Evolutionary conservation across 2,888 invertebrate genomes (phyloP).

Genomic region (Drosophila limbata): DNA sequence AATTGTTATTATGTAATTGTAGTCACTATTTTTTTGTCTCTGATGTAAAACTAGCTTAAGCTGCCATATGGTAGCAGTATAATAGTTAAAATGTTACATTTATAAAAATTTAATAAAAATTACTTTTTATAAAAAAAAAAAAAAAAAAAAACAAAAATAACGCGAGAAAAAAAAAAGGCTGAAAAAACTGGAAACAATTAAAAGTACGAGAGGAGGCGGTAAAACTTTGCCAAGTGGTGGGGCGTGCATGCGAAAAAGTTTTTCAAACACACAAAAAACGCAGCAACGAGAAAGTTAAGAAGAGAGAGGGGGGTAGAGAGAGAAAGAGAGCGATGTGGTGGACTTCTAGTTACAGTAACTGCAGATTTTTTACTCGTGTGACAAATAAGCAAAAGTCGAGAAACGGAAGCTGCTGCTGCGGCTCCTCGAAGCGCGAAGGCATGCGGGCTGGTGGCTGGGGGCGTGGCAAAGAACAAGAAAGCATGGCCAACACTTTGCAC

Average conservation of each 20-base stretch:
- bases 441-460: conserved; percentile 11
- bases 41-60: conserved; percentile 2
- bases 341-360: conserved; percentile 46
- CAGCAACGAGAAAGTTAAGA: neutral
- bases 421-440: conserved; percentile 12
- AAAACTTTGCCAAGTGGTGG: conserved; percentile 55
- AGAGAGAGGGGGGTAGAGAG: neutral
- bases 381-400: conserved; percentile 75
- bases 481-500: conserved; percentile 67
- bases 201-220: conserved; percentile 51
- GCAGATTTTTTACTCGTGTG: conserved; percentile 57
- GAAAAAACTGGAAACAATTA: conserved; percentile 66
- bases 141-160: conserved; percentile 10
- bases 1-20: neutral
- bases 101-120: neutral
- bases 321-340: neutral
- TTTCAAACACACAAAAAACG: conserved; percentile 52
- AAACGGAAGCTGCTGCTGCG: conserved; percentile 41
- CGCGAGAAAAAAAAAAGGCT: neutral
- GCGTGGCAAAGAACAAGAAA: conserved; percentile 45
- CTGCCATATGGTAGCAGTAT: neutral
- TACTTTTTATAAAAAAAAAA: too few species aligned
- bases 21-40: neutral
- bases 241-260: conserved; percentile 54
- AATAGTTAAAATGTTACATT: too few species aligned